Evolutionary conservation across 1,140 invertebrate genomes (phyloP), one percentile per base, ranked within the genome.

Genomic region (Psilanteris sp.): DNA sequence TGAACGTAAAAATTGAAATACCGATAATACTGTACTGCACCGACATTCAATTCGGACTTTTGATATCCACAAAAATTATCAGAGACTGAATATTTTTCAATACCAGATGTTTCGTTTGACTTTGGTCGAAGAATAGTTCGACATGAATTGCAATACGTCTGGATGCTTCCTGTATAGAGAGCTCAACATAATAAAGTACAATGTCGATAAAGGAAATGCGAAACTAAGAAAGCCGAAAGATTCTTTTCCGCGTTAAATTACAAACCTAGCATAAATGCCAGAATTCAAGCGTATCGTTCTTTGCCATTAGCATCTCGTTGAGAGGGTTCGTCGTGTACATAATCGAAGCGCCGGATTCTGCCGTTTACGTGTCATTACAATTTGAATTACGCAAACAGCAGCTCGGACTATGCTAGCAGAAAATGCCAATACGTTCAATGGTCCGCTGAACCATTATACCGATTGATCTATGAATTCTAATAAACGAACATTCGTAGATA

Each of bases 401-500:
- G 75, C 52, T 81, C 79, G 68, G n/a, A 57, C 61, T 55, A 41
- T 67, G 57, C 41, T 77, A 77, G 71, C 78, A 83, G 78, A 81
- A 81, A 84, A 79, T 81, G 81, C 81, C 83, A 83, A 84, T 85
- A 84, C 83, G 76, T 73, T 83, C 80, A 70, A 59, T 59, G 20
- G 36, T 78, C 83, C 81, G 74, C 68, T 46, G 13, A 39, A 39
- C 76, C 55, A 84, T 84, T 85, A 82, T 85, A 67, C 75, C 39
- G 44, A 77, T 77, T 83, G 82, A 85, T 83, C 72, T 82, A 85
- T 77, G 78, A 77, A 80, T 61, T 54, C 22, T 71, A 67, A 46
- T 55, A 55, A 55, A 31, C 41, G 62, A 54, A 54, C 36, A 41
- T 7, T 0, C 7, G 10, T 1, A 4, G 8, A 20, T 36, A 32